Percentiles rank a stretch among this genome's conserved stretches.
These are phyloP conservation scores for Podocnemis expansa DNA, from an alignment of 2,113 vertebrate genomes.

Conservation along the genomic window DNA sequence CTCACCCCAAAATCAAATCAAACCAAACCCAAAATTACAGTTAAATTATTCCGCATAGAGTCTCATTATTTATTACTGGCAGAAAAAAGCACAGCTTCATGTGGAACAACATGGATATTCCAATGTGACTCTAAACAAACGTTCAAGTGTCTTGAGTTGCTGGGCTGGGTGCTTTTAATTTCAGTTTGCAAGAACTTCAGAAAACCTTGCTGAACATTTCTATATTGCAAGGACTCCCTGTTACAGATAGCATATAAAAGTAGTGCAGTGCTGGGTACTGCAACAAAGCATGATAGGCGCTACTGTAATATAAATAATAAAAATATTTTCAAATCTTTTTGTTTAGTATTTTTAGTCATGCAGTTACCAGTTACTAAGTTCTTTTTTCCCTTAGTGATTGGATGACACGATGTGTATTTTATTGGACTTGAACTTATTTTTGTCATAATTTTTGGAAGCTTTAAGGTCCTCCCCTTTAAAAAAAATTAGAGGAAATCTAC, in stretches of 20 bases:
- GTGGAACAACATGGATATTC: not conserved
- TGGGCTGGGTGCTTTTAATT: not conserved
- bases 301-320: not conserved
- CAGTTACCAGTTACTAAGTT: not conserved
- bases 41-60: not conserved
- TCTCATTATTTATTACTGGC: rapidly evolving
- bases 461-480: not conserved
- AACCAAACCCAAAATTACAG: not conserved
- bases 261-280: rapidly evolving
- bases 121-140: not conserved
- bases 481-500: not conserved
- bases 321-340: not conserved
- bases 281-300: not conserved
- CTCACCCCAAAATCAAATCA: not conserved
- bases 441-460: not conserved
- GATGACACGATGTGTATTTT: not conserved
- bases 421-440: not conserved
- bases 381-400: not conserved
- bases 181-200: not conserved
- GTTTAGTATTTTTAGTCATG: not conserved
- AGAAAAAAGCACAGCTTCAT: not conserved
- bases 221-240: not conserved
- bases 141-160: not conserved
- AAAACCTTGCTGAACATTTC: not conserved
- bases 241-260: not conserved